A percentile compares a stretch with the other conserved stretches of the same genome.
These are phyloP conservation scores for Eudemis profundana DNA, from an alignment of 2,888 invertebrate species.

Conservation along the genomic window DNA sequence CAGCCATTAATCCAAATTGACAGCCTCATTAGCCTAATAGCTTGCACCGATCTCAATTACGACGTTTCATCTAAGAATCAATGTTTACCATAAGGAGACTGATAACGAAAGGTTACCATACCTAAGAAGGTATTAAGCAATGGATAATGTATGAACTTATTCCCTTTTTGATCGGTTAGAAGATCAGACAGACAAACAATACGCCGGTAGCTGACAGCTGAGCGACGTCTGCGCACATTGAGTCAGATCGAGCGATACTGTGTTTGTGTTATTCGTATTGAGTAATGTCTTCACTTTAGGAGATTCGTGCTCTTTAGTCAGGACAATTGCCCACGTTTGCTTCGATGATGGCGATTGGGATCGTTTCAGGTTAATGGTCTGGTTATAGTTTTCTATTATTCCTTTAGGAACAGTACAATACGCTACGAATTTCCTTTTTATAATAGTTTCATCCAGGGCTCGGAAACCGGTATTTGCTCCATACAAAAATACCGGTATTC, in stretches of 20 bases:
- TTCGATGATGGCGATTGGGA: not conserved
- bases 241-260: constrained; percentile 34
- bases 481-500: no score
- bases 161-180: constrained; percentile 2
- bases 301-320: constrained; percentile 31
- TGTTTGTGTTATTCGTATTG: constrained; percentile 31
- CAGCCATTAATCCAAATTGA: constrained; percentile 36
- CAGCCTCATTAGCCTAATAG: constrained; percentile 39
- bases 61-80: constrained; percentile 42
- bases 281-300: constrained; percentile 40
- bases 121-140: not conserved
- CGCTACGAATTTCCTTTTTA: no score
- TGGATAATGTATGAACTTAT: not conserved
- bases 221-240: constrained; percentile 29
- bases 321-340: constrained; percentile 25
- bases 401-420: not conserved
- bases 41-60: constrained; percentile 36
- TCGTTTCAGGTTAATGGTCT: constrained; percentile 8
- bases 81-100: constrained; percentile 36
- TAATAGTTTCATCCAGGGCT: no score
- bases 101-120: not conserved
- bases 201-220: constrained; percentile 42
- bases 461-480: no score
- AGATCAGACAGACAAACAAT: constrained; percentile 42
- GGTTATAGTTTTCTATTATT: not conserved